A percentile compares a stretch with the other conserved stretches of the same genome.
Conservation (phyloP, 30 jellyfish, hydroid and myxozoan genomes). For the Aurelia sp. region DNA sequence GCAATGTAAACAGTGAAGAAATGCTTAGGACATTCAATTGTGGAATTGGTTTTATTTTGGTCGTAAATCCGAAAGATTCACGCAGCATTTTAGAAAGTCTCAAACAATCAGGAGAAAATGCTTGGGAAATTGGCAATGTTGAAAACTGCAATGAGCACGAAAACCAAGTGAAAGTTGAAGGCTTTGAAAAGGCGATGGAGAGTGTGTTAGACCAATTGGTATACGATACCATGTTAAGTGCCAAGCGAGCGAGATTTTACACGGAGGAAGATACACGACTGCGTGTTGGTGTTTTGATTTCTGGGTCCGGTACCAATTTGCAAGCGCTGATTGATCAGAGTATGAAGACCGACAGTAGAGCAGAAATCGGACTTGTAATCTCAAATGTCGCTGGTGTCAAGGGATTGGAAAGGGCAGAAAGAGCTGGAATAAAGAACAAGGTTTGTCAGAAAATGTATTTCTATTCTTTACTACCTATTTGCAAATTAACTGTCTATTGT, state of each 20-base stretch:
- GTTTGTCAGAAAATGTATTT: slow-evolving; percentile 17
- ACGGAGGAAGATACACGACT: slow-evolving; percentile 9
- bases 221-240: neutral
- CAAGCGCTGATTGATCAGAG: slow-evolving; percentile 95
- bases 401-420: slow-evolving; percentile 89
- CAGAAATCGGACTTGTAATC: slow-evolving; percentile 83
- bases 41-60: slow-evolving; percentile 87
- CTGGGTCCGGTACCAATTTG: slow-evolving; percentile 97
- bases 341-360: slow-evolving; percentile 59
- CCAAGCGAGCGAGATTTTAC: neutral
- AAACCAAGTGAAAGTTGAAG: slow-evolving; percentile 45
- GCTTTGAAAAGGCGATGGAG: slow-evolving; percentile 32
- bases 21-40: slow-evolving; percentile 92
- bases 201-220: neutral
- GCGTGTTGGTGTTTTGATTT: slow-evolving; percentile 89
- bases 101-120: slow-evolving; percentile 61
- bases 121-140: slow-evolving; percentile 72
- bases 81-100: slow-evolving; percentile 44
- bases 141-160: slow-evolving; percentile 25
- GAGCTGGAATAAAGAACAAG: slow-evolving; percentile 84
- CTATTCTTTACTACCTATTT: too few relatives aligned
- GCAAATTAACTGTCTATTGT: too few relatives aligned
- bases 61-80: slow-evolving; percentile 32
- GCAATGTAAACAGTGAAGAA: slow-evolving; percentile 71
- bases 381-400: slow-evolving; percentile 92